These are phyloP conservation scores for Stichodactyla helianthus DNA, from an alignment of 64 coral and sea anemone genomes.

Conservation along the genomic window DNA sequence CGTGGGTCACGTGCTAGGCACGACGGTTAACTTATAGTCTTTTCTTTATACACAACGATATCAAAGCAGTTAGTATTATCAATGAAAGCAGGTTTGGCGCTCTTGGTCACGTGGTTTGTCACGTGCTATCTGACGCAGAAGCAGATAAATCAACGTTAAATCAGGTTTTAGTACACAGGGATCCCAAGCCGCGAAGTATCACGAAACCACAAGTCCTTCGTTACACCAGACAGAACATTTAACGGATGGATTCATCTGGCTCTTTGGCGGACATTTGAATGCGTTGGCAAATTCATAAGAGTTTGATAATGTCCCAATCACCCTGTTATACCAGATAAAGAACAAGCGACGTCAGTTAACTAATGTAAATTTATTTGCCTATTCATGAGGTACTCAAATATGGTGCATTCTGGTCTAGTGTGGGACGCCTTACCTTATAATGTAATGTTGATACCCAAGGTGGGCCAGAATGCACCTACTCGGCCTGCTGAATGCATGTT, in stretches of 20 bases:
- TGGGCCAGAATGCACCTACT: too few species aligned
- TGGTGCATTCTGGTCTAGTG: too few species aligned
- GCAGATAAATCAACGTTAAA: not conserved
- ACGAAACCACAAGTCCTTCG: slow-evolving; percentile 9
- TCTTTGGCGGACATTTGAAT: slow-evolving; percentile 67
- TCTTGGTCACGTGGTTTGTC: too few species aligned
- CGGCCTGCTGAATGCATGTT: too few species aligned
- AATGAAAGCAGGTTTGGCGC: too few species aligned
- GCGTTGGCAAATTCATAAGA: slow-evolving; percentile 86
- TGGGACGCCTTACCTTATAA: too few species aligned
- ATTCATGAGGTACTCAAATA: not conserved
- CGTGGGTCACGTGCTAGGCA: too few species aligned
- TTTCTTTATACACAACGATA: too few species aligned
- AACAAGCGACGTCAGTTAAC: not conserved
- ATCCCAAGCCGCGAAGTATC: not conserved
- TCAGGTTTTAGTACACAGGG: not conserved
- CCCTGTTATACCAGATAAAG: slow-evolving; percentile 31
- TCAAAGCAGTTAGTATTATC: too few species aligned
- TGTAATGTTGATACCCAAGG: too few species aligned
- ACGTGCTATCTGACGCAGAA: too few species aligned
- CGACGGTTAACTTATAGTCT: too few species aligned
- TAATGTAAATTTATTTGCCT: not conserved
- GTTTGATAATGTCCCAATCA: slow-evolving; percentile 92
- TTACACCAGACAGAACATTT: slow-evolving; percentile 92
- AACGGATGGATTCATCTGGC: slow-evolving; percentile 74